phyloP scores from a whole-genome alignment of 2,888 invertebrate species.

The Linyphia triangularis region DNA sequence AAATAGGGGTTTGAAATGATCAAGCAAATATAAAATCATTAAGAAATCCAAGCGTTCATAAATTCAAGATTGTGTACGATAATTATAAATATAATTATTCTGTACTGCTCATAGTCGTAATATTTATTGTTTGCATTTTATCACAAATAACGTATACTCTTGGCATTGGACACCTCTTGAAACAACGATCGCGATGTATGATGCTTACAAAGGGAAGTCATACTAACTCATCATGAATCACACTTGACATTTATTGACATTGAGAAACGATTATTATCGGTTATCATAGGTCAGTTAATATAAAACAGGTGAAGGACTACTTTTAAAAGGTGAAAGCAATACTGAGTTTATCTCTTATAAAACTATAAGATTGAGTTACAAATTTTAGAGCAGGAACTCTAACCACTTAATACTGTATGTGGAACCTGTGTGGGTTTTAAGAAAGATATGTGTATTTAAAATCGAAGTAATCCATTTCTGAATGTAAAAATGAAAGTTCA shows the following conservation, averaged over 20 bases:
- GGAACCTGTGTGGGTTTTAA: constrained; percentile 30
- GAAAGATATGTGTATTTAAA: constrained; percentile 27
- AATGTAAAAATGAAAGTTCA: constrained; percentile 29
- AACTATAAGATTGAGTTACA: background rate
- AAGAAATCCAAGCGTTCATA: background rate
- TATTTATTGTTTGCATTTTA: background rate
- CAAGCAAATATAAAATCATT: background rate
- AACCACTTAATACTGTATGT: constrained; percentile 8
- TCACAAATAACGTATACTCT: background rate
- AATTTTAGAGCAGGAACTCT: constrained; percentile 40
- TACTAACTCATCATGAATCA: background rate
- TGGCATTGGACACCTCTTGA: constrained; percentile 50
- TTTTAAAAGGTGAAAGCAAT: constrained; percentile 18
- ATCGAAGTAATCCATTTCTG: constrained; percentile 16
- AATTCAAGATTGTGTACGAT: background rate
- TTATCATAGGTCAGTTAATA: constrained; percentile 1
- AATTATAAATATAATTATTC: background rate
- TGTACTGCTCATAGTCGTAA: background rate
- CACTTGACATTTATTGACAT: constrained; percentile 1
- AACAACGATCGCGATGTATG: background rate
- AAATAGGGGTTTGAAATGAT: too few relatives aligned
- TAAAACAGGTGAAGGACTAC: constrained; percentile 14
- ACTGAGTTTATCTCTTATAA: constrained; percentile 6
- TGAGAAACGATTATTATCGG: background rate
- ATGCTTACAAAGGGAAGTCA: constrained; percentile 11